Base-by-base conservation (phyloP, 2,113 vertebrate species). In the Leucopternis melanops region DNA sequence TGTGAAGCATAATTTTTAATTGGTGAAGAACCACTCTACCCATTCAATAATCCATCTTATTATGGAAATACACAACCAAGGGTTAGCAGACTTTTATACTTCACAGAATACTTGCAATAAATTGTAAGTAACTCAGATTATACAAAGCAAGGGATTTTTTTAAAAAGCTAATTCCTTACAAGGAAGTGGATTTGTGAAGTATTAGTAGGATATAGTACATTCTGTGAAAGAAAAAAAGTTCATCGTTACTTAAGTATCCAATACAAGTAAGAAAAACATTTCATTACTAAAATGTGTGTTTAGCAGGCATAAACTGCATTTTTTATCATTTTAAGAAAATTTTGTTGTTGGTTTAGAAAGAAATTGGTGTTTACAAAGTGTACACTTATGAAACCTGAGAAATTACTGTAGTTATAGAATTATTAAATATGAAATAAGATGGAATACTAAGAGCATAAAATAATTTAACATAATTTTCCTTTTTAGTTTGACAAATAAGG, bases 1-100 rank as follows among this genome's bases (percentile, higher is more conserved):
- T 99, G 98, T 99, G 98, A 98, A 98, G 96, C 97, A 98, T 98
- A 98, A 96, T 98, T 98, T 97, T 98, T 98, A 97, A 97, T 97
- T 97, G 96, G 88, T 98, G 93, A 97, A 97, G 93, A 98, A 97
- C 96, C 95, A 97, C 96, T 97, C 94, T 98, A 97, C 97, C 97
- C 94, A 96, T 98, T 97, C 96, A 97, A 95, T 96, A 96, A 97
- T 97, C 96, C 98, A 98, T 98, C 97, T 97, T 97, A 95, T 94
- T 96, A 97, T 49, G 87, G 89, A 97, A 98, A 90, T 97, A 97
- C 45, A 85, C 45, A 75, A 97, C 94, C 78, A 54, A 96, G 96
- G 94, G 62, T 98, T 98, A 96, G 77, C 96, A 95, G 94, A 96
- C 87, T 94, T 98, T 81, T 97, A 86, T 95, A 87, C 80, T 95